Base-by-base conservation (phyloP, 2,888 invertebrate genomes). In the Drosophila tripunctata region DNA sequence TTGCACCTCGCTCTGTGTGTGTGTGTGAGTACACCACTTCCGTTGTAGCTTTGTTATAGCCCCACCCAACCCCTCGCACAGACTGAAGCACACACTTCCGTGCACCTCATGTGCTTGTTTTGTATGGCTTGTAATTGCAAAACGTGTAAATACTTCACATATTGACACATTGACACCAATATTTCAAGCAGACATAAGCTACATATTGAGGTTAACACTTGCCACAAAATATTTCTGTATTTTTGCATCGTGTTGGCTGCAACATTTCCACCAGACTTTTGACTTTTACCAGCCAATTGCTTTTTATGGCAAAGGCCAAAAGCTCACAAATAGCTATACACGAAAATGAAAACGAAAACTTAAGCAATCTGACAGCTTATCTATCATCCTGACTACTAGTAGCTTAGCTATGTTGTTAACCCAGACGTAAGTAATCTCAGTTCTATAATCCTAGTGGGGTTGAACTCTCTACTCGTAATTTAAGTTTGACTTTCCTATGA, bases 111-210 rank as follows among this genome's bases (percentile, higher is more conserved):
- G 43, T 21, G 52, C 51, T 22, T 58, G 58, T 36, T 67, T 74
- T 73, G 67, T 84, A 67, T 68, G 61, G 74, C 71, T 76, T 81
- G 82, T 81, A 84, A 81, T 81, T 81, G 85, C 81, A 65, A 27
- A 68, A 82, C 79, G 79, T 82, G 85, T 82, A 72, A 85, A 69
- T 75, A 79, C 72, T 72, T 82, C 57, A 67, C 56, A 66, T 66
- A 82, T 85, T 81, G 85, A 75, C 85, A 77, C 72, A 79, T 77
- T 85, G 81, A 82, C 82, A 79, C 60, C 83, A 85, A 82, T 81
- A 69, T 71, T 65, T 70, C 47, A 52, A 40, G 50, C 50, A 44
- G 17, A 45, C 38, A 55, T 30, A 21, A 3, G 31, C 45, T 60
- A 60, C 57, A 64, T 67, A 73, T 83, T 80, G 84, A 48, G 78